A percentile compares a stretch with the other conserved stretches of the same genome.
These are phyloP conservation scores for Python bivittatus DNA, from an alignment of 2,113 vertebrate genomes.

Conservation along the genomic window DNA sequence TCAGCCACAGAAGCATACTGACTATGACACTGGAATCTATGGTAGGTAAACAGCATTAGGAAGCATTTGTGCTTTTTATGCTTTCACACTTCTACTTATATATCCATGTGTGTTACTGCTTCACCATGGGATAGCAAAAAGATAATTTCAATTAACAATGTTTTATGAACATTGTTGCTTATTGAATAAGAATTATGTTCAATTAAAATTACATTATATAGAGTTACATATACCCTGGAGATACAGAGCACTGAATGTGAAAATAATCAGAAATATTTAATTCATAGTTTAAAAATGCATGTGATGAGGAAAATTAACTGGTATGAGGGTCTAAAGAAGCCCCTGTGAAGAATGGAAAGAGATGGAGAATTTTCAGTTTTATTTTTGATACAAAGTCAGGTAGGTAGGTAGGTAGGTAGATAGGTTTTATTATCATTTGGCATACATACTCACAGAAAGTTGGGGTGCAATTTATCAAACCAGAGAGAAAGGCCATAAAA, in stretches of 20 bases:
- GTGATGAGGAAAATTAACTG: neutral
- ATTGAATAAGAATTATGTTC: conserved; percentile 11
- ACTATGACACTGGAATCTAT: conserved; percentile 43
- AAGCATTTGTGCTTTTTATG: conserved; percentile 38
- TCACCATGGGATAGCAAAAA: neutral
- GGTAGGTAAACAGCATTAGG: conserved; percentile 49
- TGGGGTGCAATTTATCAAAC: neutral
- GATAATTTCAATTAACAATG: neutral
- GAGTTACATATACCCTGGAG: neutral
- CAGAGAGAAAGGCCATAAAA: neutral
- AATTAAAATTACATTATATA: conserved; percentile 5
- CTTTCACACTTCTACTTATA: conserved; percentile 53
- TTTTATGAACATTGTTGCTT: neutral
- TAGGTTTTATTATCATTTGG: neutral
- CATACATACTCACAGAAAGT: neutral
- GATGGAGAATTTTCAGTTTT: neutral
- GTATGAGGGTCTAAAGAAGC: neutral
- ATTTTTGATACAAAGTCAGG: neutral
- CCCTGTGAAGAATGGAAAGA: neutral
- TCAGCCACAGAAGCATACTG: conserved; percentile 57
- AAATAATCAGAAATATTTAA: neutral
- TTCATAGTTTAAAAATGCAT: neutral
- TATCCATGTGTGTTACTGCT: conserved; percentile 11
- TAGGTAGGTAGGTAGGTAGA: neutral
- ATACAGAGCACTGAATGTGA: neutral